Evolutionary conservation across 2,888 invertebrate species (phyloP), one percentile per base, ranked within the genome.

Genomic region (Noctua comes): DNA sequence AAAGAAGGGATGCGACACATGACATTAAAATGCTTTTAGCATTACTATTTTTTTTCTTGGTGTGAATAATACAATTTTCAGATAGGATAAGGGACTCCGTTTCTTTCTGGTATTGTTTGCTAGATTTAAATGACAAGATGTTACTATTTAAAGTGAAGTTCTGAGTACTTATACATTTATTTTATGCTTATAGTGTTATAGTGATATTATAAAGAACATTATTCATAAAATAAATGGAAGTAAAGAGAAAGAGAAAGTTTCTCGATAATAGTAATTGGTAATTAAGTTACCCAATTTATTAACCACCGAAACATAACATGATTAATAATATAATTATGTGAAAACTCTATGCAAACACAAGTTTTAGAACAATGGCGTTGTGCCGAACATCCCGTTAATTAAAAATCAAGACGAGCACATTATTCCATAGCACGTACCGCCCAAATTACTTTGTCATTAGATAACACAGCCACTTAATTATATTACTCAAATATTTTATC

Each of bases 381-480:
- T 69, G 21, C 46, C 66, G 46, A 72, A 84, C 62, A 11, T 40
- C 64, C 48, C 54, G 64, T 82, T 87, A 88, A 88, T 91, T 88
- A 84, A 86, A 86, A 86, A 84, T 70, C 78, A 87, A 88, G 68
- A 79, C 82, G 69, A 66, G 59, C 79, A 70, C 85, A 88, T 90
- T 91, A 91, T 91, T 91, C 89, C 74, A 70, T 46, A 76, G 84
- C 92, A 91, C 90, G 90, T 79, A 77, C 71, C 82, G 51, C 71
- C 31, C 43, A 88, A 88, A 85, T 86, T 88, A 79, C 78, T 87
- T 88, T 86, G 79, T 85, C 80, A 86, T 85, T 83, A 79, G 65
- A 66, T 77, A 83, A 80, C 73, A 80, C 79, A 76, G 73, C 54
- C 77, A 82, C 77, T 88, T 85, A 78, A 89, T 86, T 87, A 84